phyloP scores from a whole-genome alignment of 35 echinoderm and acorn worm species.

The Lytechinus pictus region DNA sequence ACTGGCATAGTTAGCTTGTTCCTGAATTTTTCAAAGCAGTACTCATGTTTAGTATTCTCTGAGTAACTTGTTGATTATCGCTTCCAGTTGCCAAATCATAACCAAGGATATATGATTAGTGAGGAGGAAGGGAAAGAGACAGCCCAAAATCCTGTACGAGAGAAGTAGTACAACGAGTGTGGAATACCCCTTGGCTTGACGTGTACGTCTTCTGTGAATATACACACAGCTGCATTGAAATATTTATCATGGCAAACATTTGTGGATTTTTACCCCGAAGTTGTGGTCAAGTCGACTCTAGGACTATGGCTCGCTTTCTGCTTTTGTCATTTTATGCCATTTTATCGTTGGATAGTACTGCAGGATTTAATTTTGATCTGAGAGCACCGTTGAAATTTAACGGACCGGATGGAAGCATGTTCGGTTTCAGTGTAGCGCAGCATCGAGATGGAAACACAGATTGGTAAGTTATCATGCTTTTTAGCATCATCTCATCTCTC shows the following conservation, averaged over 20 bases:
- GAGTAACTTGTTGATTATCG: constrained; percentile 34
- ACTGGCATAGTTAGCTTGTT: background rate
- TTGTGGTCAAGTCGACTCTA: background rate
- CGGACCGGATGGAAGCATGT: constrained; percentile 54
- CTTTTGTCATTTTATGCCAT: background rate
- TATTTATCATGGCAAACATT: background rate
- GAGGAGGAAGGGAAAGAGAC: background rate
- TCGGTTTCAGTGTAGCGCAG: constrained; percentile 52
- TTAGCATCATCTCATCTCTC: too few relatives aligned
- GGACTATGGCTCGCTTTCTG: background rate
- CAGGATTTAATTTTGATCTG: background rate
- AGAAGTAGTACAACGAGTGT: background rate
- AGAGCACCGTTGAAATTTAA: background rate
- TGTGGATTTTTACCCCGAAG: background rate
- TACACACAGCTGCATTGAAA: background rate
- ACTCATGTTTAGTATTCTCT: background rate
- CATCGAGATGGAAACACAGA: constrained; percentile 55
- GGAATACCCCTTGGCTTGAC: background rate
- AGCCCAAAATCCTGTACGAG: background rate
- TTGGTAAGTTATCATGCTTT: constrained; percentile 48
- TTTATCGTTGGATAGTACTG: background rate
- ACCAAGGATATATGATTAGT: constrained; percentile 34
- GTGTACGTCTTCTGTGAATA: background rate
- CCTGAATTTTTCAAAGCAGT: background rate
- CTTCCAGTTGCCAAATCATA: background rate